Evolutionary conservation across 1,140 invertebrate species (phyloP), one percentile per base, ranked within the genome.

Genomic region (Agrypnia vestita): DNA sequence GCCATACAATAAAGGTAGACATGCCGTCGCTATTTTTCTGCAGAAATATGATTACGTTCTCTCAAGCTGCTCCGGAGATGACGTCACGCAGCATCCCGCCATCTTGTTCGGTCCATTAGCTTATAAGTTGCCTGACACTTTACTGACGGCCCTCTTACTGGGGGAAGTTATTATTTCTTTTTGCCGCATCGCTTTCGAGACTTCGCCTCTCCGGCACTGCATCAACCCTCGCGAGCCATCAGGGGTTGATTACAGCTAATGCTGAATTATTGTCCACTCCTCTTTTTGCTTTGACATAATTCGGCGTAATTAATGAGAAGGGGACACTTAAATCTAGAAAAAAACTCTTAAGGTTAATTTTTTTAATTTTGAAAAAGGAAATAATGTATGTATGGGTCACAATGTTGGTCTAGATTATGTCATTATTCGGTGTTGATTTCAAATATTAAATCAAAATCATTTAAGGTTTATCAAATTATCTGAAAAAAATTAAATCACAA

Each of bases 41-140:
- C 46, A 71, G 67, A 71, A 71, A 71, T 71, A 21, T 21, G 67
- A 71, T 71, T 71, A 71, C 17, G 13, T 67, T 17, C 21, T 21
- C 17, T 12, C 55, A 4, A 15, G 12, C 61, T 47, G 9, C 67
- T 71, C 46, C 1, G 4, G 12, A 17, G 19, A 49, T 71, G 67
- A 71, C 46, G 47, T 51, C 67, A 51, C 13, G 17, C 17, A 51
- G 46, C 17, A 21, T 43, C 61, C 61, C 43, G 17, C 67, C 67
- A 21, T 71, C 67, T 53, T 51, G 46, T 17, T 49, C 17, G 47
- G 46, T 71, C 67, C 67, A 71, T 71, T 71, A 71, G 67, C 46
- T 71, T 71, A 71, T 71, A 71, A 49, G 67, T 51, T 25, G 44
- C 21, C 46, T 51, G 67, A 51, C 67, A 71, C 67, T 71, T 71